Evolutionary conservation across 2,797 vertebrate genomes (phyloP).

Genomic region (Cygnus olor): DNA sequence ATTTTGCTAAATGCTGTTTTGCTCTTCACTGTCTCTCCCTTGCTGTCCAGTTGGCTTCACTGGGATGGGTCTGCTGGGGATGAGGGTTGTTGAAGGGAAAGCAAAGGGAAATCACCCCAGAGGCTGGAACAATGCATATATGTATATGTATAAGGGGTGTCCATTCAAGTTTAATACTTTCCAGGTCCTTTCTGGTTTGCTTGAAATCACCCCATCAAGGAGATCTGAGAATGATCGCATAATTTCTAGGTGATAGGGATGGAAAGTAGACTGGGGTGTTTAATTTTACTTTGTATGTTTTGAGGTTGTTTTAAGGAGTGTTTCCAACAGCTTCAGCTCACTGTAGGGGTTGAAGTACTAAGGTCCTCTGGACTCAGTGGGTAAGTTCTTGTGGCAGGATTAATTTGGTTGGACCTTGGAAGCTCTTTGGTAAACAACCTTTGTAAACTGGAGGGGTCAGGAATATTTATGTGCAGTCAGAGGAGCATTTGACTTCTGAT

Average conservation of each 20-base stretch:
- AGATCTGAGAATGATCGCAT: neutral
- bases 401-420: neutral
- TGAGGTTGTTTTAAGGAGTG: neutral
- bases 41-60: neutral
- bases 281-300: neutral
- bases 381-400: neutral
- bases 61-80: neutral
- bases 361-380: rapidly evolving
- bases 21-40: neutral
- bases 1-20: neutral
- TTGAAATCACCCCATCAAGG: neutral
- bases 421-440: neutral
- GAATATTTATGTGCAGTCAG: neutral
- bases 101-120: neutral
- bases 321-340: neutral
- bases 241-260: neutral
- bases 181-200: too few relatives aligned
- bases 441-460: neutral
- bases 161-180: too few relatives aligned
- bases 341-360: neutral
- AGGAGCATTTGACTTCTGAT: neutral
- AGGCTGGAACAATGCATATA: too few relatives aligned
- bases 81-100: neutral
- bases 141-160: too few relatives aligned
- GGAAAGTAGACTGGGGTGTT: neutral